Evolutionary conservation across 2,797 vertebrate species (phyloP), one percentile per base, ranked within the genome.

Genomic region (Sebastes hubbsi): DNA sequence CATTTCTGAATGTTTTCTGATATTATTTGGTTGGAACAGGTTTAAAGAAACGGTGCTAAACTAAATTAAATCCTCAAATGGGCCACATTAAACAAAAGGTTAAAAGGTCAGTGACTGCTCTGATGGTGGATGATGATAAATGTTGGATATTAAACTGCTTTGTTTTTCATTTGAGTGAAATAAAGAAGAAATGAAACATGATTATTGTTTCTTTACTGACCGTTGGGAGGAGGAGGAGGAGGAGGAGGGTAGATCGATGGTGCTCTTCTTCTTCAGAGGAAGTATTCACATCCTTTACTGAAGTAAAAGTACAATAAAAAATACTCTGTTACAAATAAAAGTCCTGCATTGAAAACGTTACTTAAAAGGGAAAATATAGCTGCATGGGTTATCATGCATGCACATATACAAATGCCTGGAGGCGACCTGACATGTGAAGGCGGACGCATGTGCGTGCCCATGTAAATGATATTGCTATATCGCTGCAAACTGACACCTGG

Each of bases 111-210:
- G 5, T 25, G 22, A 36, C 1, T 16, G 13, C 8, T 2, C n/a
- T 3, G 20, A 58, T 32, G 38, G 1, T 46, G 10, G 42, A 58
- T 62, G 11, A 74, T 66, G 34, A 25, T 30, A 4, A 34, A 0
- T 60, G 6, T 25, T 30, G n/a, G 8, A 9, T 46, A 32, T 8
- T 6, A 12, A 6, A 27, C 49, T 69, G 58, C 42, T 52, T 12
- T 25, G 34, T 62, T 74, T 13, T 68, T 69, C 4, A 55, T 42
- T 74, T 69, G 58, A 77, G 52, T 77, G 65, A 65, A 86, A 83
- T 86, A 80, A 86, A 82, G 5, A 58, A 56, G 32, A 38, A 59
- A 58, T 29, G 4, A 73, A 60, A 71, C 5, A 42, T 42, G 13
- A 42, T 42, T 42, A 42, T 16, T 42, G 14, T 38, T 10, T 36